Evolutionary conservation across 2,797 vertebrate species (phyloP), one percentile per base, ranked within the genome.

Genomic region (Aplochiton taeniatus): DNA sequence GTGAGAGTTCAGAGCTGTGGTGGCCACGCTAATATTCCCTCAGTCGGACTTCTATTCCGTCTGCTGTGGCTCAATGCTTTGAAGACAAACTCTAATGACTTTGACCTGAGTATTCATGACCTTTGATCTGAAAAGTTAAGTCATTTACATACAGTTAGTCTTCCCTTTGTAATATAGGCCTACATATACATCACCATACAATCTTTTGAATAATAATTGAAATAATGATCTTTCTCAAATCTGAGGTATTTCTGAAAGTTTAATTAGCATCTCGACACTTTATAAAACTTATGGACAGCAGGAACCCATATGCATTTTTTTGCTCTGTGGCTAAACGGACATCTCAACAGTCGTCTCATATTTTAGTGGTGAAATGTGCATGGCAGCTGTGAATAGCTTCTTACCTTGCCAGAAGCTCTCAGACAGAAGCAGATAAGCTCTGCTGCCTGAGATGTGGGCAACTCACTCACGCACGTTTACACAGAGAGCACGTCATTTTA

Each of bases 321-420:
- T 77, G n/a, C 58, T 52, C 42, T 47, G 52, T 47, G 4, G 11
- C 42, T 16, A 64, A 68, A 69, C 45, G 57, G 59, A 74, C 57
- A 47, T 49, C 55, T 68, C 57, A 45, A 49, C 70, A 66, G 65
- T 68, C 2, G 6, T 42, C 4, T 42, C 50, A 52, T 52, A 16
- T 10, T 16, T 44, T 11, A 53, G 50, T 7, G 11, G 54, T 49
- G 62, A 46, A 65, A 45, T 54, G 52, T 76, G 52, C 55, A 54
- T 9, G 14, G 58, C 51, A 53, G 20, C 13, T 64, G 58, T 74
- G 62, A 68, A 16, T 72, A 76, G 63, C 59, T 58, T 83, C 86
- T 90, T 88, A 90, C 88, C 88, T 89, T 80, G 58, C 50, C 70
- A 75, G 78, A 66, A 75, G 66, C 72, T 82, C 65, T 79, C 48